These are phyloP conservation scores for Nasua narica DNA, from an alignment of 2,797 vertebrate species.

Conservation along the genomic window DNA sequence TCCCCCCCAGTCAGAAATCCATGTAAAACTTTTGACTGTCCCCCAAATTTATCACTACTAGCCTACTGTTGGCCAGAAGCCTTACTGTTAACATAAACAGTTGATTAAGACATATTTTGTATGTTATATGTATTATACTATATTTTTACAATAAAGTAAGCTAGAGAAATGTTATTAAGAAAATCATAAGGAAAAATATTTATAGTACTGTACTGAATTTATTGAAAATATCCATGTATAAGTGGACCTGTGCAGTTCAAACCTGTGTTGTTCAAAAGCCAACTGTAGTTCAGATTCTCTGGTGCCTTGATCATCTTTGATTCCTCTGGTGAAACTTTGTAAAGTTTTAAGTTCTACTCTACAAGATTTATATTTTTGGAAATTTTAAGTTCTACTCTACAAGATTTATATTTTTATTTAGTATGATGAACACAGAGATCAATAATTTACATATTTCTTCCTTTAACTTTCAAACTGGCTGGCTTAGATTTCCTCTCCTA, in stretches of 20 bases:
- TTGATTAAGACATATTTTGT: neutral
- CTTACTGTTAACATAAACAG: neutral
- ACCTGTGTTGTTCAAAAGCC: neutral
- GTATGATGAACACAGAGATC: neutral
- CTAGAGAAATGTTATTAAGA: neutral
- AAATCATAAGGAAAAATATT: neutral
- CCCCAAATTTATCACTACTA: neutral
- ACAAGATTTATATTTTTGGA: neutral
- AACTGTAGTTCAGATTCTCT: neutral
- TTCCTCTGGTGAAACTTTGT: neutral
- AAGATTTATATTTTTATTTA: neutral
- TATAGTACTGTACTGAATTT: neutral
- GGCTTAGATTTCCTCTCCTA: conserved; percentile 21
- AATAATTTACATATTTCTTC: neutral
- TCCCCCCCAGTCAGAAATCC: neutral
- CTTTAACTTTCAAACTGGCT: neutral
- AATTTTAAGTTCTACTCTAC: neutral
- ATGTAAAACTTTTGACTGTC: neutral
- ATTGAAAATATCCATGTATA: neutral
- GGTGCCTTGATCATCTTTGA: neutral
- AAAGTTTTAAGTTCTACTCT: conserved; percentile 3
- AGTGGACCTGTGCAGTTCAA: neutral
- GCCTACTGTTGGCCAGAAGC: neutral
- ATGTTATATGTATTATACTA: neutral
- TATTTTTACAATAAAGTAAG: neutral